Evolutionary conservation across 2,113 vertebrate species (phyloP).

Genomic region (Bos taurus): DNA sequence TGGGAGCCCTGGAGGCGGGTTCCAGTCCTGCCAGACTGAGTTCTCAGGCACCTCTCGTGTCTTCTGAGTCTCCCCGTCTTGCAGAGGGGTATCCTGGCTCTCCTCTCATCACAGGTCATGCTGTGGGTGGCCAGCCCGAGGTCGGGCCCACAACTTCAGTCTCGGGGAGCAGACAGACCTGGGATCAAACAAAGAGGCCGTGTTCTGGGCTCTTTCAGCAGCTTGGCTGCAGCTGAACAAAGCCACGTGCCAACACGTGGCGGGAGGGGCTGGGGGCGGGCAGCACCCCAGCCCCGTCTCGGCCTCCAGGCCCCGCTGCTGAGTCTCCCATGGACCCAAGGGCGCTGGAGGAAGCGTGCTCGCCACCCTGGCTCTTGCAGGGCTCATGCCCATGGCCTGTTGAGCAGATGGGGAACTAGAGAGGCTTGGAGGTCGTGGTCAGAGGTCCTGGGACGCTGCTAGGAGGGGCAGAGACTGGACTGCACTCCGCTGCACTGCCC

Average conservation of each 20-base stretch:
- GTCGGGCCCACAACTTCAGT: background rate
- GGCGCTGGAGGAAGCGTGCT: background rate
- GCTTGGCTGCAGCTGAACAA: constrained; percentile 60
- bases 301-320: background rate
- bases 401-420: background rate
- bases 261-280: background rate
- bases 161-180: background rate
- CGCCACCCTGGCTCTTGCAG: background rate
- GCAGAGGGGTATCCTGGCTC: background rate
- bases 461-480: background rate
- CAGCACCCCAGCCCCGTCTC: background rate
- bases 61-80: background rate
- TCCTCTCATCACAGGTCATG: background rate
- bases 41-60: no score
- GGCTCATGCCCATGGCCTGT: background rate
- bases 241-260: constrained; percentile 39
- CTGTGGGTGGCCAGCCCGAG: background rate
- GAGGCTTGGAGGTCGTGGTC: background rate
- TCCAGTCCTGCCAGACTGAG: background rate
- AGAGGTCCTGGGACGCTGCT: background rate
- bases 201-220: constrained; percentile 1
- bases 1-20: background rate
- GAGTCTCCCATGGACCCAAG: background rate
- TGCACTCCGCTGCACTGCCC: rapidly evolving
- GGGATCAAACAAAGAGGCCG: constrained; percentile 42